Evolutionary conservation across 2,113 vertebrate species (phyloP), one percentile per base, ranked within the genome.

Genomic region (Myrmecophaga tridactyla): DNA sequence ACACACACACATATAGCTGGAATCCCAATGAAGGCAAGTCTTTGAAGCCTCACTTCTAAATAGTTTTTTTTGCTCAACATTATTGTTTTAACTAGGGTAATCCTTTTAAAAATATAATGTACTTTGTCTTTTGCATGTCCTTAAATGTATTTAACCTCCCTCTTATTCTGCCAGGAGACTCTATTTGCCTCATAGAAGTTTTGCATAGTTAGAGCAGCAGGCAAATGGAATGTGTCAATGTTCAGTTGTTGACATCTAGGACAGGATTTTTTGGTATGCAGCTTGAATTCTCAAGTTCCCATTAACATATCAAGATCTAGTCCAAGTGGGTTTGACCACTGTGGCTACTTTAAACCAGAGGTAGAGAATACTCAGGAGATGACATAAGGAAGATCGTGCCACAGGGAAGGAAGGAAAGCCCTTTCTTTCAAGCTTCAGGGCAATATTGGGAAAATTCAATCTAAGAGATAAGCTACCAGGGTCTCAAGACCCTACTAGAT

Each of bases 161-260:
- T 80, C 60, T 92, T 94, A 72, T 39, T 83, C 86, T 89, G 27
- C 63, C 67, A 83, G 82, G 90, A 94, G 63, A 63, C 84, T 90
- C 60, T 85, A 73, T 87, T 85, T 95, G 89, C 92, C 92, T 95
- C 60, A 62, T 62, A 62, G n/a, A 96, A 80, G 4, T 93, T 93
- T 80, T 88, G 41, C 85, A 90, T 88, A 85, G 58, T 93, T 91
- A 94, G 0, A 95, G 84, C 23, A 95, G 69, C 41, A 90, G 53
- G 53, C 34, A 94, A 77, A 94, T 70, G 86, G 48, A 93, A 91
- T 95, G 70, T 15, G 29, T 89, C 89, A 65, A 43, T 73, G 87
- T 87, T 88, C 86, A 69, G 67, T 48, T 86, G 48, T 60, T 93
- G 48, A 88, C 90, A 90, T 31, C 43, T 21, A 82, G 18, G 36